phyloP scores from a whole-genome alignment of 2,888 invertebrate genomes.

The Mechanitis messenoides region DNA sequence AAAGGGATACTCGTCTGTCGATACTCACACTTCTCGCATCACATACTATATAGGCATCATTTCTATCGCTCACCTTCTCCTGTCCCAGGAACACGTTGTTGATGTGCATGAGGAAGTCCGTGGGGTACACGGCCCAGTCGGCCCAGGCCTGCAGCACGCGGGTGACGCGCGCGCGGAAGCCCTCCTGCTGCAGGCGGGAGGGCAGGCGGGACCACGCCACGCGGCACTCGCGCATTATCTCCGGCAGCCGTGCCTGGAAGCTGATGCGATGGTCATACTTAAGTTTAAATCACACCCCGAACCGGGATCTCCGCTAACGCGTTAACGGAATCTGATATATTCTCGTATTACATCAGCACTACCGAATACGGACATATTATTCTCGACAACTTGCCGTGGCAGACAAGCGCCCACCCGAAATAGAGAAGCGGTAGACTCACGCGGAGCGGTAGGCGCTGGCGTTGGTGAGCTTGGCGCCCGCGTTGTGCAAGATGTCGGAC shows the following conservation, averaged over 20 bases:
- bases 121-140: conserved; percentile 97
- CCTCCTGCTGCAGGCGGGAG: conserved; percentile 94
- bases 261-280: conserved; percentile 54
- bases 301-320: too few relatives aligned
- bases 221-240: conserved; percentile 76
- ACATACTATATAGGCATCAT: not conserved
- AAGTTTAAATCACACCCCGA: too few relatives aligned
- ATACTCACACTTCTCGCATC: not conserved
- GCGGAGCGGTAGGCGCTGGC: conserved; percentile 94
- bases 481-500: conserved; percentile 97
- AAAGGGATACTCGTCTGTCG: not conserved
- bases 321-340: too few relatives aligned
- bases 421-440: conserved; percentile 66
- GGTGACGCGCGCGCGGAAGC: conserved; percentile 93
- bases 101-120: conserved; percentile 90
- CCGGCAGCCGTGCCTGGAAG: conserved; percentile 83
- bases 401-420: too few relatives aligned
- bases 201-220: conserved; percentile 85
- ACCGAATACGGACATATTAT: too few relatives aligned
- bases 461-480: conserved; percentile 96
- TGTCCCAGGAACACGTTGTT: conserved; percentile 94
- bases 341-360: too few relatives aligned
- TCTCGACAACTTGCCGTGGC: too few relatives aligned
- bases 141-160: conserved; percentile 97
- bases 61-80: conserved; percentile 42